Percentiles rank a stretch among this genome's conserved stretches.
Evolutionary conservation across 2,888 invertebrate genomes (phyloP).

Genomic region (Cephus sareptanus): DNA sequence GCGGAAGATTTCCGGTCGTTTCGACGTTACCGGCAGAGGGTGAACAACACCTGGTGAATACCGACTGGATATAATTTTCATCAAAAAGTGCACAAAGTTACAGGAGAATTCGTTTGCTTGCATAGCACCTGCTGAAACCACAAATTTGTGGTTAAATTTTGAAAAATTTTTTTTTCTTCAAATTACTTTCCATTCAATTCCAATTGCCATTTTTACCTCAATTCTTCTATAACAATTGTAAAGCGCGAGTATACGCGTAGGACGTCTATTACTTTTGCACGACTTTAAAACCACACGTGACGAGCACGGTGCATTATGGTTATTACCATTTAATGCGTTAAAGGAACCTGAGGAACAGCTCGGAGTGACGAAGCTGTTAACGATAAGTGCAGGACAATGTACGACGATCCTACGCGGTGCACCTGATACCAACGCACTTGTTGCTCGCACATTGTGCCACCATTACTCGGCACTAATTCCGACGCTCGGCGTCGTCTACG

Average conservation of each 20-base stretch:
- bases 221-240: neutral
- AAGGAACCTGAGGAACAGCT: neutral
- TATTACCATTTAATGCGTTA: neutral
- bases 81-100: neutral
- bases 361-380: neutral
- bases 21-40: conserved; percentile 7
- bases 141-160: neutral
- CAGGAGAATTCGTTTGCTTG: neutral
- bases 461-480: conserved; percentile 27
- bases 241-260: neutral
- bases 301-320: neutral
- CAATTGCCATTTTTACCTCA: neutral
- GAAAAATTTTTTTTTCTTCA: neutral
- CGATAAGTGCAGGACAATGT: conserved; percentile 52
- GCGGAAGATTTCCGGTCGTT: conserved; percentile 48
- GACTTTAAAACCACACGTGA: neutral
- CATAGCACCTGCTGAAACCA: neutral
- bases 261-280: neutral
- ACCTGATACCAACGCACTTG: conserved; percentile 34
- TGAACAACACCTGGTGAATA: neutral
- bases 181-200: neutral
- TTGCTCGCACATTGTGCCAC: conserved; percentile 31
- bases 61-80: neutral
- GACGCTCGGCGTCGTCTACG: neutral
- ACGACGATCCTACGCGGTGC: conserved; percentile 28